Conservation (phyloP, 2,797 vertebrate genomes). For the Acropternis orthonyx region DNA sequence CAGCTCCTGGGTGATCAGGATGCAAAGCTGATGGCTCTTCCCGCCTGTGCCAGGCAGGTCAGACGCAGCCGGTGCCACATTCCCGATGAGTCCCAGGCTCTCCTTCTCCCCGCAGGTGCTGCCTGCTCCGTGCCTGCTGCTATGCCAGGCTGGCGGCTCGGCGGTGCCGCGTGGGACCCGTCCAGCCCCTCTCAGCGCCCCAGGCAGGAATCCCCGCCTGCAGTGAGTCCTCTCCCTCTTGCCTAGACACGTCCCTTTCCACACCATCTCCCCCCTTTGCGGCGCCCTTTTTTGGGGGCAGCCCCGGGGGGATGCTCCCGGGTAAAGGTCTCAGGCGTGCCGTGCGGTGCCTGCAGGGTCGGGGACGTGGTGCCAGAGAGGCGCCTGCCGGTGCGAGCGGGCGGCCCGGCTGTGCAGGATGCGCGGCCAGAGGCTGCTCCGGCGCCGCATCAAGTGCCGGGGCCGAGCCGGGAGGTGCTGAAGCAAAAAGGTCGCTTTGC, state of each 20-base stretch:
- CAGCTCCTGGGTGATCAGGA: background rate
- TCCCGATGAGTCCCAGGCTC: background rate
- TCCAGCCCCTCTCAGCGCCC: fast-evolving
- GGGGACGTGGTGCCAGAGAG: conserved; percentile 20
- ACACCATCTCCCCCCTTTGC: fast-evolving
- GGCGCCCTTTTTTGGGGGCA: background rate
- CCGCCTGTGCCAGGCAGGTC: fast-evolving
- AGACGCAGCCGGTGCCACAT: fast-evolving
- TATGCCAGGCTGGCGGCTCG: background rate
- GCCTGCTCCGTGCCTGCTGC: conserved; percentile 50
- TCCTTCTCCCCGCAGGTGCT: conserved; percentile 5
- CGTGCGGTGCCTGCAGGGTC: background rate
- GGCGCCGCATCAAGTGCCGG: background rate
- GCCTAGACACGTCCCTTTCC: fast-evolving
- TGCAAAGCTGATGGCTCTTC: background rate
- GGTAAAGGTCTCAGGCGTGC: fast-evolving
- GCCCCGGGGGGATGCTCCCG: fast-evolving
- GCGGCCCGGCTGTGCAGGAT: background rate
- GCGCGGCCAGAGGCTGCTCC: background rate
- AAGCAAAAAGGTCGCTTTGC: background rate
- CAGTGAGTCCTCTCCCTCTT: background rate
- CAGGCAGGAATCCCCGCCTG: background rate
- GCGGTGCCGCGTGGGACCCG: background rate
- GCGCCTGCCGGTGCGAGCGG: conserved; percentile 7
- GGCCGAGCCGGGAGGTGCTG: background rate